Percentiles rank a stretch among this genome's conserved stretches.
These are phyloP conservation scores for Pomacea canaliculata DNA, from an alignment of 2,888 invertebrate species.

Conservation along the genomic window DNA sequence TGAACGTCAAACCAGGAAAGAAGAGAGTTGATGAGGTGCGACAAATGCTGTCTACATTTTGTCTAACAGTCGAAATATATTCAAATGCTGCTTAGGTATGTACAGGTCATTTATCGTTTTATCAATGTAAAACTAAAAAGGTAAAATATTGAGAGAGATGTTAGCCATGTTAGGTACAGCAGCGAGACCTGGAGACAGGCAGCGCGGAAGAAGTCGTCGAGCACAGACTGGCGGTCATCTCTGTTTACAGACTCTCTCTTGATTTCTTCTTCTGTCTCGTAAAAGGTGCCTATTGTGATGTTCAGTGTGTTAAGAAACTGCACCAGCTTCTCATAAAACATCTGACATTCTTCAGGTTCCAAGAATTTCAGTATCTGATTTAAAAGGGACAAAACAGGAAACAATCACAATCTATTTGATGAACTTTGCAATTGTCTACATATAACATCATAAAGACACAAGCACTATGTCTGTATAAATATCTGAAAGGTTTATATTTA, in stretches of 20 bases:
- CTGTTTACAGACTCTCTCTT: conserved; percentile 54
- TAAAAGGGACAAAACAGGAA: not conserved
- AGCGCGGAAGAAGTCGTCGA: conserved; percentile 59
- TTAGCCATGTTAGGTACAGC: not conserved
- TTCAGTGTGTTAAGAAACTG: conserved; percentile 40
- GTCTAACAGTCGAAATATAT: too few relatives aligned
- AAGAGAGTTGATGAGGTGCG: too few relatives aligned
- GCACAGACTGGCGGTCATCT: conserved; percentile 52
- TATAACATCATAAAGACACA: not conserved
- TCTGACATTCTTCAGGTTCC: conserved; percentile 39
- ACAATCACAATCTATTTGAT: not conserved
- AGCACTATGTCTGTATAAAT: too few relatives aligned
- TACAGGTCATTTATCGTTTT: too few relatives aligned
- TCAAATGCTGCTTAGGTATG: too few relatives aligned
- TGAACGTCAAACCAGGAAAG: too few relatives aligned
- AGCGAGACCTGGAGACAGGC: conserved; percentile 50
- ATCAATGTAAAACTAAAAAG: too few relatives aligned
- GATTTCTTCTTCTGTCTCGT: conserved; percentile 44
- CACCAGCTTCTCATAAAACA: conserved; percentile 42
- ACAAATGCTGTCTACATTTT: too few relatives aligned
- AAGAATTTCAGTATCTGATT: conserved; percentile 54
- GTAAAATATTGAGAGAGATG: too few relatives aligned
- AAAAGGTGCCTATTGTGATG: conserved; percentile 36
- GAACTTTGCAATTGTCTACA: not conserved
- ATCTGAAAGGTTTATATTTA: too few relatives aligned